These are phyloP conservation scores for Hydrolagus colliei DNA, from an alignment of 2,797 vertebrate species.

Conservation along the genomic window DNA sequence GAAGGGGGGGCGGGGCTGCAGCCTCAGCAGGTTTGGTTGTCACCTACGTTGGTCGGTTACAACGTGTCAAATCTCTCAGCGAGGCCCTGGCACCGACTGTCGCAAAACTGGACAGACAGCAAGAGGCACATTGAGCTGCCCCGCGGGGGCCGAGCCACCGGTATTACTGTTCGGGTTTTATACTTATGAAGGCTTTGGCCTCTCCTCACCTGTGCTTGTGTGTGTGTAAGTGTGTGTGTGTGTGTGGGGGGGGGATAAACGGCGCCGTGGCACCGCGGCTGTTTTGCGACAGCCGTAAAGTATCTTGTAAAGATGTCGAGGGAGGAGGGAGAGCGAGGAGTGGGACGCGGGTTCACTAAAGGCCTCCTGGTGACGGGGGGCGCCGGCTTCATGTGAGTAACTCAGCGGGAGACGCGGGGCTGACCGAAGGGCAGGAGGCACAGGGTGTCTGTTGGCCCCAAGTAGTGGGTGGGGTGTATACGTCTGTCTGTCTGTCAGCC, in stretches of 20 bases:
- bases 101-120: too few relatives aligned
- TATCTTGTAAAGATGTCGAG: background rate
- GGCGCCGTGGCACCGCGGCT: too few relatives aligned
- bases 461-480: too few relatives aligned
- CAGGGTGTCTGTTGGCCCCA: too few relatives aligned
- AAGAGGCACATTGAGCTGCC: background rate
- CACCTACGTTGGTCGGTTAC: background rate
- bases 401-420: background rate
- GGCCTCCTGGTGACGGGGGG: conserved; percentile 86
- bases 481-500: too few relatives aligned
- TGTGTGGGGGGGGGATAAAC: too few relatives aligned
- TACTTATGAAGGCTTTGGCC: too few relatives aligned
- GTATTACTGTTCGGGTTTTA: too few relatives aligned
- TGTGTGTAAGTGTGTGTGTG: too few relatives aligned
- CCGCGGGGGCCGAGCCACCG: too few relatives aligned
- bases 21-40: background rate
- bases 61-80: background rate
- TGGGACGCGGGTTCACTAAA: conserved; percentile 47
- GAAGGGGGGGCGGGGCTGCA: background rate
- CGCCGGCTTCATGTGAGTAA: conserved; percentile 85
- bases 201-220: too few relatives aligned
- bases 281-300: background rate
- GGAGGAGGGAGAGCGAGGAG: conserved; percentile 37
- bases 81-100: background rate
- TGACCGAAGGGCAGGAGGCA: background rate